phyloP scores from a whole-genome alignment of 2,113 vertebrate genomes.

The Capreolus pygargus region DNA sequence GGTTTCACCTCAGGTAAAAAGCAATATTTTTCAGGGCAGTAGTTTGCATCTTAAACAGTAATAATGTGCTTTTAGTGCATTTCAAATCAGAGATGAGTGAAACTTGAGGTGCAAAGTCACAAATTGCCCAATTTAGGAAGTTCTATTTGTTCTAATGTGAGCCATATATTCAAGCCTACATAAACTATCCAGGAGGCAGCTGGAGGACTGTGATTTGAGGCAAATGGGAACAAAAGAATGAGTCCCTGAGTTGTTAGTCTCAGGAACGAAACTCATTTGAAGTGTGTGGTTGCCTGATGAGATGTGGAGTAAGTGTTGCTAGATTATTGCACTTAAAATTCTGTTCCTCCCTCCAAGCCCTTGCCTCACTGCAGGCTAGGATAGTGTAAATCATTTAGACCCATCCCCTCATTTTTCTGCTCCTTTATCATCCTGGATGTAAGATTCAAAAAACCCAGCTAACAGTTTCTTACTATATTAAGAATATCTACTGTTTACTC shows the following conservation, averaged over 20 bases:
- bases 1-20: constrained; percentile 77
- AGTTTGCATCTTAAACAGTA: constrained; percentile 84
- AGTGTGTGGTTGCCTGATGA: neutral
- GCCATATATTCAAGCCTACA: constrained; percentile 74
- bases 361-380: neutral
- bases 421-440: neutral
- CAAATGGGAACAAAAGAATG: constrained; percentile 67
- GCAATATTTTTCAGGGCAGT: constrained; percentile 80
- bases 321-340: neutral
- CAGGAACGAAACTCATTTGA: constrained; percentile 10
- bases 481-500: neutral
- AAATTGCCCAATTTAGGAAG: constrained; percentile 81
- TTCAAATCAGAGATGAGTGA: constrained; percentile 81
- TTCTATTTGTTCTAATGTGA: constrained; percentile 77
- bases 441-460: neutral
- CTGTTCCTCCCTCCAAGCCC: neutral
- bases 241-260: constrained; percentile 61
- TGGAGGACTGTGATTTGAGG: constrained; percentile 58
- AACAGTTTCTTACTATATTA: neutral
- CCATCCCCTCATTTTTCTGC: constrained; percentile 1
- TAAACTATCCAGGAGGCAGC: constrained; percentile 74
- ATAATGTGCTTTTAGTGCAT: constrained; percentile 83
- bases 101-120: constrained; percentile 77
- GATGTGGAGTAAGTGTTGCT: neutral
- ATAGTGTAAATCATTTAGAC: constrained; percentile 10